Percentiles rank a stretch among this genome's conserved stretches.
Conservation (phyloP, 2,888 invertebrate genomes). For the Ganaspis brasiliensis region DNA sequence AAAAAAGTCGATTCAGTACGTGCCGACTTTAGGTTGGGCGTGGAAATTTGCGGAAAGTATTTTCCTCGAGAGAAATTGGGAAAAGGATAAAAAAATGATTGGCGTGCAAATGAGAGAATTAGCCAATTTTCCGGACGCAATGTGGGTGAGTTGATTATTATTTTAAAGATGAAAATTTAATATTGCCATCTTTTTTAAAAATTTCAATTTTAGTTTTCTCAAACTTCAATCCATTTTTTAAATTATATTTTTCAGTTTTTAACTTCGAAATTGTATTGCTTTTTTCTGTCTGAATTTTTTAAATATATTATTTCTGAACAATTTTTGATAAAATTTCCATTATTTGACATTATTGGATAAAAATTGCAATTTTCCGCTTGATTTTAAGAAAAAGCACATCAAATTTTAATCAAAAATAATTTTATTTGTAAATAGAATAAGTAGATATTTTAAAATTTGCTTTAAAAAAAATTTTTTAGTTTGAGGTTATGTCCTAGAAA, state of each 20-base stretch:
- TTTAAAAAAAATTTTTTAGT: too few relatives aligned
- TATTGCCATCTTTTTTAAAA: constrained; percentile 8
- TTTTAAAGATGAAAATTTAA: neutral
- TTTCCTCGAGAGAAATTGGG: constrained; percentile 95
- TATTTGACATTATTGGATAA: too few relatives aligned
- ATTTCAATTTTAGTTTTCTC: constrained; percentile 19
- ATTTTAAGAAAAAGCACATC: too few relatives aligned
- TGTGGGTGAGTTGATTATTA: constrained; percentile 86
- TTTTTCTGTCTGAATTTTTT: neutral
- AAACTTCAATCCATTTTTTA: too few relatives aligned
- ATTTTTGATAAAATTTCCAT: too few relatives aligned
- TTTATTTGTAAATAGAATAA: too few relatives aligned
- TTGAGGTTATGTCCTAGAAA: too few relatives aligned
- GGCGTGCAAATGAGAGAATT: constrained; percentile 90
- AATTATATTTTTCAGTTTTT: neutral
- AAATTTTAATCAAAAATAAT: too few relatives aligned
- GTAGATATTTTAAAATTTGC: too few relatives aligned
- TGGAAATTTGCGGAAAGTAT: constrained; percentile 98
- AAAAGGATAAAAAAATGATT: constrained; percentile 93
- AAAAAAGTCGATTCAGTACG: constrained; percentile 94
- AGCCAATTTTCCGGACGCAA: constrained; percentile 93
- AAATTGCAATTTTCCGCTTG: too few relatives aligned
- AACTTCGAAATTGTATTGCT: neutral
- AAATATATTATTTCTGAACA: neutral
- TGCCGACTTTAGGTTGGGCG: constrained; percentile 97